Base-by-base conservation (phyloP, 2,888 invertebrate genomes). In the Pseudococcus longispinus region DNA sequence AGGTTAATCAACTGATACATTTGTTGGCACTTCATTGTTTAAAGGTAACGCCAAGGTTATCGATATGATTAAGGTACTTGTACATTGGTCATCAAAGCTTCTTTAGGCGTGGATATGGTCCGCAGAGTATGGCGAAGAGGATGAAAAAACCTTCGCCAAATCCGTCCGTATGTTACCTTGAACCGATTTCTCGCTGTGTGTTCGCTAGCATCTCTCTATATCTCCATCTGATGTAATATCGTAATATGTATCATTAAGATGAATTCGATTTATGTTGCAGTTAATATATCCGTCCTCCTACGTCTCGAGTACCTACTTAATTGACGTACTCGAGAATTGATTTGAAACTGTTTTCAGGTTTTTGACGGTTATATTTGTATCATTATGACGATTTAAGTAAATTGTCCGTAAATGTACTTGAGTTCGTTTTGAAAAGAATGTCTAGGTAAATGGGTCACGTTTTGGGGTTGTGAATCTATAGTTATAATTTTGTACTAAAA, bases 81-180 rank as follows among this genome's bases (percentile, higher is more conserved):
- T 37, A 42, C 77, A 42, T 80, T 80, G 77, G 77, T 80, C 77
- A 80, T 80, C 77, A 80, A 42, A 80, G 77, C 29, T 80, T 80
- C 42, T 80, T 37, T 80, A 80, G 77, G 77, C 77, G 77, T 80
- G 77, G 77, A 80, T 80, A 80, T 80, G 77, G 77, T 80, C 29
- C 77, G 77, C 23, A 80, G 77, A 80, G 32, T 80, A 42, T 80
- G 77, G 77, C 77, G 42, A 80, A 80, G 77, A 74, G 74, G 74
- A 80, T 80, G 77, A 80, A 80, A 80, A 80, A 80, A 80, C 77
- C 77, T 80, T 80, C 77, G 77, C 42, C 77, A 80, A 80, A 80
- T 80, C 77, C 77, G 77, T 80, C 77, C 42, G 15, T 80, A 37
- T 42, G 13, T 80, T 42, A 42, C 77, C 77, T 80, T 80, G 77